Conservation (phyloP, 1,140 invertebrate species). For the Megathymus violae region DNA sequence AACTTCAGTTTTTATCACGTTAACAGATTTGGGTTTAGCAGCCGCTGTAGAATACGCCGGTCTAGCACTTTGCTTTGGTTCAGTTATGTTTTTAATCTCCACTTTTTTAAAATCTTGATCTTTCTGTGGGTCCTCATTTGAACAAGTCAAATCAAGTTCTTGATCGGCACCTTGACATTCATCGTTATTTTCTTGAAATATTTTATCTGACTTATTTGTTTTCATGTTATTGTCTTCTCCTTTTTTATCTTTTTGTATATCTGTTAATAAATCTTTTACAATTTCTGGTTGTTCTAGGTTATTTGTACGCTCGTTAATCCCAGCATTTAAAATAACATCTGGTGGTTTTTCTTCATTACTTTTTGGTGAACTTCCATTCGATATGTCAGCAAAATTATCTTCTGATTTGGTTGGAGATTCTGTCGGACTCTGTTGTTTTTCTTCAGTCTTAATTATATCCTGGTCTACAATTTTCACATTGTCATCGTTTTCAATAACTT, state of each 20-base stretch:
- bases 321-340: conserved; percentile 23
- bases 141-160: conserved; percentile 8
- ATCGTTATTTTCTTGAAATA: conserved; percentile 11
- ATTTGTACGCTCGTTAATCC: conserved; percentile 11
- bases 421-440: conserved; percentile 44
- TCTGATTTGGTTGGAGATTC: conserved; percentile 72
- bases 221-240: background rate
- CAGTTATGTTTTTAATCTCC: conserved; percentile 46
- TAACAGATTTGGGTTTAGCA: conserved; percentile 79
- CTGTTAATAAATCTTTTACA: conserved; percentile 24
- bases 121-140: conserved; percentile 47
- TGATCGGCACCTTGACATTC: conserved; percentile 28
- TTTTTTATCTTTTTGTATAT: conserved; percentile 17
- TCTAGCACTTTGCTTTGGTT: conserved; percentile 52
- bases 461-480: background rate
- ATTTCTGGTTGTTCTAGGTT: conserved; percentile 12
- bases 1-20: conserved; percentile 56
- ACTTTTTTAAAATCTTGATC: conserved; percentile 50
- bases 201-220: conserved; percentile 27
- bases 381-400: conserved; percentile 73
- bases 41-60: conserved; percentile 82
- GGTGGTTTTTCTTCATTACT: conserved; percentile 50
- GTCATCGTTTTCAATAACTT: background rate
- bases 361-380: conserved; percentile 67
- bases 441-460: conserved; percentile 33